A percentile compares a stretch with the other conserved stretches of the same genome.
phyloP scores from a whole-genome alignment of 2,113 vertebrate species.

The Helogale parvula region DNA sequence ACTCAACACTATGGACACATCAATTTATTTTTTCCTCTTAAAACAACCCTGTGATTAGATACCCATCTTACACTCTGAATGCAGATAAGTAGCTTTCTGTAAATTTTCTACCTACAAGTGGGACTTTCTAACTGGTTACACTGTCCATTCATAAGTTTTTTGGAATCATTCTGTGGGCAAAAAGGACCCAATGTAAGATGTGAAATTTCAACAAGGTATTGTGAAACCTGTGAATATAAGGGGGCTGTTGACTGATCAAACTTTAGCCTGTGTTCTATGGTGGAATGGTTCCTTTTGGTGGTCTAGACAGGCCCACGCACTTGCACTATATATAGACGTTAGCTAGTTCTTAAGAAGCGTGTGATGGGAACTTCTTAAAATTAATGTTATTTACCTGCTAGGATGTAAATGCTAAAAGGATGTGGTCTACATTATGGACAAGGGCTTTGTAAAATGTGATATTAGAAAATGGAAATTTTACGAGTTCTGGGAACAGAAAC shows the following conservation, averaged over 20 bases:
- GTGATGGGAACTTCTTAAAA: slow-evolving; percentile 81
- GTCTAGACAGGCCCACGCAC: slow-evolving; percentile 70
- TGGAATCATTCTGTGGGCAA: not conserved
- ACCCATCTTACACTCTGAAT: not conserved
- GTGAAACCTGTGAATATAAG: not conserved
- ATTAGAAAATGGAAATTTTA: slow-evolving; percentile 83
- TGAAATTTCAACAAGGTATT: not conserved
- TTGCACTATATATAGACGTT: slow-evolving; percentile 76
- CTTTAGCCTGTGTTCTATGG: slow-evolving; percentile 12
- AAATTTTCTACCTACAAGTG: not conserved
- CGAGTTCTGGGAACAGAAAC: slow-evolving; percentile 81
- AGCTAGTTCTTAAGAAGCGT: slow-evolving; percentile 77
- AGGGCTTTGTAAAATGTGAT: slow-evolving; percentile 78
- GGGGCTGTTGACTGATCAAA: not conserved
- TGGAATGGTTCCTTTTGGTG: slow-evolving; percentile 60
- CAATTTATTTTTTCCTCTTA: not conserved
- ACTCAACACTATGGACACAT: not conserved
- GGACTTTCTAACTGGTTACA: not conserved
- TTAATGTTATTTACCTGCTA: slow-evolving; percentile 82
- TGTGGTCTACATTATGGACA: slow-evolving; percentile 81
- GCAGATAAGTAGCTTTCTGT: not conserved
- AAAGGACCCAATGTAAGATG: not conserved
- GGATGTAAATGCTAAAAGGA: slow-evolving; percentile 81
- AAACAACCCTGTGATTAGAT: not conserved
- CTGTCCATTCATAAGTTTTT: not conserved